Evolutionary conservation across 1,140 invertebrate species (phyloP), one percentile per base, ranked within the genome.

Genomic region (Drosophila ercepeae): DNA sequence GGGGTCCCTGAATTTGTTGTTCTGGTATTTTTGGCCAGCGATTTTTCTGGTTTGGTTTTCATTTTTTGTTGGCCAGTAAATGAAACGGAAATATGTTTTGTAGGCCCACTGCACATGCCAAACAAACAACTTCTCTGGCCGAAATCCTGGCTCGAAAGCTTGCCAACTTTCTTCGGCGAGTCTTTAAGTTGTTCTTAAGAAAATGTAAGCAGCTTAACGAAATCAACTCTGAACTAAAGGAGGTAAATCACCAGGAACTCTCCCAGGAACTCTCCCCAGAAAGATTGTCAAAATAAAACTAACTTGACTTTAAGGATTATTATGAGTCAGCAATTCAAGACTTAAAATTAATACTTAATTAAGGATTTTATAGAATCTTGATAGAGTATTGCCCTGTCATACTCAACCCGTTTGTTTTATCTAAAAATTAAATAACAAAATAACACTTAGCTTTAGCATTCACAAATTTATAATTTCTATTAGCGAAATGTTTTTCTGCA

Each of bases 31-130:
- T 79, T 86, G 79, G 82, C 67, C 63, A 55, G 58, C 82, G 64
- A 44, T 69, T 82, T 32, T 51, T 48, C 36, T 51, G 34, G 16
- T 32, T 27, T 18, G 14, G 19, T 49, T n/a, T 51, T 53, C 32
- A 34, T 27, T 42, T 64, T 64, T 58, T 48, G 39, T 88, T 86
- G 73, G 82, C 83, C 69, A 86, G 81, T 86, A 86, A 86, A 86
- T 86, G 81, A 86, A 86, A 86, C 81, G 81, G 81, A 86, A 86
- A 86, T 86, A 86, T 86, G 81, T 86, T 88, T 88, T 78, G 81
- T 88, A 67, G 73, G 77, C 81, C 63, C 76, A 48, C 14, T 86
- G 81, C 81, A 73, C 72, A 86, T 53, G 34, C 49, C 72, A 54
- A 64, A 55, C 53, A 64, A 74, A 58, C 50, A 68, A 53, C 46